Percentiles rank a stretch among this genome's conserved stretches.
These are phyloP conservation scores for Acipenser transmontanus DNA, from an alignment of 2,797 vertebrate genomes.

Conservation along the genomic window DNA sequence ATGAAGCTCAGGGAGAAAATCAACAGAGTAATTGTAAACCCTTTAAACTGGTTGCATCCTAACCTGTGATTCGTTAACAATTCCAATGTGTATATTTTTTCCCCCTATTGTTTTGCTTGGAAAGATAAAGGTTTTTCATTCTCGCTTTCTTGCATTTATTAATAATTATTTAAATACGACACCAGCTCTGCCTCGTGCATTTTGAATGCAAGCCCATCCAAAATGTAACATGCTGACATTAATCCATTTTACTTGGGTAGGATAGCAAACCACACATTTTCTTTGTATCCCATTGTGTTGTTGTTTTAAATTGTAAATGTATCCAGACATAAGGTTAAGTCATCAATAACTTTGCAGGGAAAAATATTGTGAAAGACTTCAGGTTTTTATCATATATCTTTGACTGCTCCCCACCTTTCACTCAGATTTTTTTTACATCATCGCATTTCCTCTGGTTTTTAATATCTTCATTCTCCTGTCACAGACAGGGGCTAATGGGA, in stretches of 20 bases:
- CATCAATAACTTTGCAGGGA: conserved; percentile 65
- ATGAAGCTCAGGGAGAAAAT: too few species aligned
- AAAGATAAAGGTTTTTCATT: too few species aligned
- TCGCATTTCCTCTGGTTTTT: conserved; percentile 50
- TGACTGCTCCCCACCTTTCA: conserved; percentile 59
- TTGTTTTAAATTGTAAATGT: conserved; percentile 48
- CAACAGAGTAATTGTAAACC: too few species aligned
- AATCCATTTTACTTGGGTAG: conserved; percentile 48
- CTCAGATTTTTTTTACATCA: conserved; percentile 41
- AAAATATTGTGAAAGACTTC: conserved; percentile 62
- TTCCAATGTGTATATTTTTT: too few species aligned
- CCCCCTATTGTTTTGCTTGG: too few species aligned
- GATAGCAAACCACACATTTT: conserved; percentile 67
- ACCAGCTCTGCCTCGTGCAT: too few species aligned
- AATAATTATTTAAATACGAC: too few species aligned
- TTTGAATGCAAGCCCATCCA: too few species aligned
- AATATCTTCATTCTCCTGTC: conserved; percentile 86
- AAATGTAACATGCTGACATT: not conserved
- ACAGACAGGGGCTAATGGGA: conserved; percentile 97
- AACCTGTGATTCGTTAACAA: too few species aligned
- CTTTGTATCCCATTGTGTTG: conserved; percentile 65
- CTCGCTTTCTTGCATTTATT: too few species aligned
- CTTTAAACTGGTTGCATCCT: too few species aligned
- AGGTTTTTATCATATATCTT: conserved; percentile 50
- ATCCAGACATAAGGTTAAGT: conserved; percentile 70